phyloP scores from a whole-genome alignment of 2,888 invertebrate species.

The Oligia latruncula region DNA sequence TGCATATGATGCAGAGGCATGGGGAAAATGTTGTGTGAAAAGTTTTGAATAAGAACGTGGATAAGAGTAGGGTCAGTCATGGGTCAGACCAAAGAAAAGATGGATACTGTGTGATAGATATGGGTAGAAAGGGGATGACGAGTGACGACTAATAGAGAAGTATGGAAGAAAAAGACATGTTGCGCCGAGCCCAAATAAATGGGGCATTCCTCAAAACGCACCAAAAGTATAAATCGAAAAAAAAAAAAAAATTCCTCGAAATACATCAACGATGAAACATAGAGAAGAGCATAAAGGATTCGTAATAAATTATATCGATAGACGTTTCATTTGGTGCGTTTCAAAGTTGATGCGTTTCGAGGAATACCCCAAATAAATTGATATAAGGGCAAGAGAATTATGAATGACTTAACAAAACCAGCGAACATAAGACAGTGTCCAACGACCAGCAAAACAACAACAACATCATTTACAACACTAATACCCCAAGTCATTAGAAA shows the following conservation, averaged over 20 bases:
- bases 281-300: too few species aligned
- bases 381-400: background rate
- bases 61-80: background rate
- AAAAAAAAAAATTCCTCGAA: too few species aligned
- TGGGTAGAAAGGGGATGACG: background rate
- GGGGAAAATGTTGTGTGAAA: background rate
- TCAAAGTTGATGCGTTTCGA: too few species aligned
- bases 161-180: background rate
- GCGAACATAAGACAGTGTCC: background rate
- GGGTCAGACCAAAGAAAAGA: background rate
- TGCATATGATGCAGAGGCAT: background rate
- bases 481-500: slow-evolving; percentile 49
- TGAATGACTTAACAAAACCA: background rate
- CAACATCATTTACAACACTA: slow-evolving; percentile 12
- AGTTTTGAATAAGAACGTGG: background rate
- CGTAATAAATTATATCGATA: too few species aligned
- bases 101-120: background rate
- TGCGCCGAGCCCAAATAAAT: background rate
- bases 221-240: too few species aligned
- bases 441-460: background rate
- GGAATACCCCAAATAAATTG: background rate
- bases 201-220: too few species aligned
- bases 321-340: too few species aligned
- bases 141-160: background rate
- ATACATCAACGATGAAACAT: too few species aligned